A percentile compares a stretch with the other conserved stretches of the same genome.
Conservation (phyloP, 2,113 vertebrate species). For the Psittacula cyanocephala region DNA sequence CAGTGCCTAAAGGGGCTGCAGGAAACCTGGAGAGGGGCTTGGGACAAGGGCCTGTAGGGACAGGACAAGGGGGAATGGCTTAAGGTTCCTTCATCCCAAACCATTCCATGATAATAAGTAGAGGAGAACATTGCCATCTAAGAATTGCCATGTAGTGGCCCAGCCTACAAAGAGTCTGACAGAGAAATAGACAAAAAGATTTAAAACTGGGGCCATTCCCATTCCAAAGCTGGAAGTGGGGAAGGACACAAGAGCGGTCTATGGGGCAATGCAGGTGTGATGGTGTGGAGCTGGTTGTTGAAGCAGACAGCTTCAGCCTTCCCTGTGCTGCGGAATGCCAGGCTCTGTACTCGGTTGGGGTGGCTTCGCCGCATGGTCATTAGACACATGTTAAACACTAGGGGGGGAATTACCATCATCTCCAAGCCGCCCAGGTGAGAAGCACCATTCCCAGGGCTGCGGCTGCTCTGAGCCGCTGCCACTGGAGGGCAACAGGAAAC, state of each 20-base stretch:
- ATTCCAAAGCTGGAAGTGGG: accelerated
- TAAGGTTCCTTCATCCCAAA: neutral
- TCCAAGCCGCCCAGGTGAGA: neutral
- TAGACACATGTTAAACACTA: neutral
- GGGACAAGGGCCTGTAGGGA: neutral
- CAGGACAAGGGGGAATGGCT: neutral
- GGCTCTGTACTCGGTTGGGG: accelerated
- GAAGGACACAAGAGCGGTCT: neutral
- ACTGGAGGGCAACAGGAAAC: constrained; percentile 3
- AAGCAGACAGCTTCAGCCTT: accelerated
- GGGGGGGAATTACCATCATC: neutral
- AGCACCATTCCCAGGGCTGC: neutral
- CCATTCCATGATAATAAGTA: neutral
- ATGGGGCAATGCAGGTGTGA: accelerated
- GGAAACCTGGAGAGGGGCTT: neutral
- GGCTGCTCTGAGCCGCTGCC: neutral
- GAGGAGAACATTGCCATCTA: accelerated
- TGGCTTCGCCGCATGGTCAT: accelerated
- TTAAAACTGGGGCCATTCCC: neutral
- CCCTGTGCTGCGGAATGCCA: accelerated
- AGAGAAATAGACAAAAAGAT: neutral
- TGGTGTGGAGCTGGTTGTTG: neutral
- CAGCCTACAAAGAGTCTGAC: neutral
- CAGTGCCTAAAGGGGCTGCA: neutral
- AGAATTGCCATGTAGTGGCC: neutral